A percentile compares a stretch with the other conserved stretches of the same genome.
Evolutionary conservation across 2,113 vertebrate species (phyloP).

Genomic region (Herpailurus yagouaroundi): DNA sequence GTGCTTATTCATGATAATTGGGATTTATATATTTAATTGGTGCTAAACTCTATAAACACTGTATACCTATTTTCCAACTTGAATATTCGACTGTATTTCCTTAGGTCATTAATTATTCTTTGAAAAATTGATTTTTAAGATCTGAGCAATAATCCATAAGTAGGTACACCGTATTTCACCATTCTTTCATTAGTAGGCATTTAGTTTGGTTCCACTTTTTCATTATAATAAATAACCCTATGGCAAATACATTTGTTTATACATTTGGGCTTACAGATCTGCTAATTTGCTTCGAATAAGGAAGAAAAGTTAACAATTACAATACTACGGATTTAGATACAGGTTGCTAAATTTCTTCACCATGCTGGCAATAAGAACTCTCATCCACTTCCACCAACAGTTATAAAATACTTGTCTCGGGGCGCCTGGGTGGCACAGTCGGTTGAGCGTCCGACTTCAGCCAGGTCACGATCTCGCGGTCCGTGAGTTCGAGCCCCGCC

Average conservation of each 20-base stretch:
- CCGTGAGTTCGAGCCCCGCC: too few relatives aligned
- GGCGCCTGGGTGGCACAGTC: too few relatives aligned
- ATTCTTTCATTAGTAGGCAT: background rate
- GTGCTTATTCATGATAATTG: background rate
- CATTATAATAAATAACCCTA: slow-evolving; percentile 23
- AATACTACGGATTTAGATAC: background rate
- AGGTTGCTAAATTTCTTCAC: background rate
- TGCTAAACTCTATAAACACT: slow-evolving; percentile 13
- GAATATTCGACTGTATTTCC: background rate
- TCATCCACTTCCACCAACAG: background rate
- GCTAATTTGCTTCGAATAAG: background rate
- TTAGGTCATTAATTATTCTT: slow-evolving; percentile 34
- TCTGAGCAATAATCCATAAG: slow-evolving; percentile 29
- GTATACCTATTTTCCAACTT: background rate
- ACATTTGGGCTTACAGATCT: background rate
- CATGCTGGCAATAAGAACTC: background rate
- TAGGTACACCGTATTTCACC: background rate
- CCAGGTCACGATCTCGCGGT: too few relatives aligned
- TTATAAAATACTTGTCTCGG: slow-evolving; percentile 10
- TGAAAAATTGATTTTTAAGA: slow-evolving; percentile 41
- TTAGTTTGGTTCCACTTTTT: background rate
- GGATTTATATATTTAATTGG: background rate
- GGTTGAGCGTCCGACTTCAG: too few relatives aligned
- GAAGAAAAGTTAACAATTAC: background rate
- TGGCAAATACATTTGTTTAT: slow-evolving; percentile 39